A percentile compares a stretch with the other conserved stretches of the same genome.
Evolutionary conservation across 2,797 vertebrate species (phyloP).

Genomic region (Rhinatrema bivittatum): DNA sequence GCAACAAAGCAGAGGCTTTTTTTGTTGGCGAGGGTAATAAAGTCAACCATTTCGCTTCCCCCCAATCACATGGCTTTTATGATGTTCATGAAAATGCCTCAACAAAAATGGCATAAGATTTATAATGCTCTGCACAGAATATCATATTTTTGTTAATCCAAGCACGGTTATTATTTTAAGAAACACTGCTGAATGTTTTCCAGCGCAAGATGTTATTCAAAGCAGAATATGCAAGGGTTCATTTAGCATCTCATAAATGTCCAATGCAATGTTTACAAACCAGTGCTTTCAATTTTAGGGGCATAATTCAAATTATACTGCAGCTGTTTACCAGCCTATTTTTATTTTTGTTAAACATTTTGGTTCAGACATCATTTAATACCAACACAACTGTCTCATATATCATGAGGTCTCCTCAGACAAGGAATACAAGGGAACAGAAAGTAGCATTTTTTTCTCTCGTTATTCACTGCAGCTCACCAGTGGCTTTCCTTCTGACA

Average conservation of each 20-base stretch:
- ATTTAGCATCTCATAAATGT: background rate
- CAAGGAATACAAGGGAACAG: no score
- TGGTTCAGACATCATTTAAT: no score
- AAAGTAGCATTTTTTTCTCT: no score
- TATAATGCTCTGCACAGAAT: background rate
- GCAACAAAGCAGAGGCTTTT: background rate
- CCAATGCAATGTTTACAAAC: background rate
- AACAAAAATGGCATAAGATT: slow-evolving; percentile 4
- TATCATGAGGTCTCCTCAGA: no score
- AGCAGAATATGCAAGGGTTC: slow-evolving; percentile 8
- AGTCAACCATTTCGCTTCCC: slow-evolving; percentile 27
- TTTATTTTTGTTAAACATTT: no score
- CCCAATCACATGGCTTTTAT: slow-evolving; percentile 14
- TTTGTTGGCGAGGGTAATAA: background rate
- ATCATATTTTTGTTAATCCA: background rate
- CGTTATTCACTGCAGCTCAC: no score
- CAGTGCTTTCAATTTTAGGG: background rate
- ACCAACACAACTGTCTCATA: no score
- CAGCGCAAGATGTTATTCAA: slow-evolving; percentile 16
- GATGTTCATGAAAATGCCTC: fast-evolving
- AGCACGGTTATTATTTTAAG: slow-evolving; percentile 4
- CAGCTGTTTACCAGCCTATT: no score
- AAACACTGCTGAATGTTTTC: slow-evolving; percentile 9
- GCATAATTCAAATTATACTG: background rate
- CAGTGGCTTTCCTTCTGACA: no score